These are phyloP conservation scores for Strigamia transsilvanica DNA, from an alignment of 2,888 invertebrate genomes.

Conservation along the genomic window DNA sequence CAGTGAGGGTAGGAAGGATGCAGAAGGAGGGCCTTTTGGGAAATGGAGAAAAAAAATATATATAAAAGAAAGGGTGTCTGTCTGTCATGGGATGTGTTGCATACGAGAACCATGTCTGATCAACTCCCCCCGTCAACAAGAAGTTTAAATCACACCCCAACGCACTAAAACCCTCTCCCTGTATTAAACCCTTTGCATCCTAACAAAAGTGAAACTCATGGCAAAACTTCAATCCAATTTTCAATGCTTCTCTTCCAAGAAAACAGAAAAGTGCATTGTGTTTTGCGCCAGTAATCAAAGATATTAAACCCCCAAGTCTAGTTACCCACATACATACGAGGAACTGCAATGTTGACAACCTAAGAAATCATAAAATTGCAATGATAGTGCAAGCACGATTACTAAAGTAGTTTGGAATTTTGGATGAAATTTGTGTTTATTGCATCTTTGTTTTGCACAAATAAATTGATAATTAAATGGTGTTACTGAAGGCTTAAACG, in stretches of 20 bases:
- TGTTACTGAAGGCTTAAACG: too few species aligned
- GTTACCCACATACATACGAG: too few species aligned
- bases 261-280: neutral
- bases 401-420: too few species aligned
- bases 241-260: neutral
- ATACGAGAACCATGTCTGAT: conserved; percentile 48
- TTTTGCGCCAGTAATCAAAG: too few species aligned
- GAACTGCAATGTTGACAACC: too few species aligned
- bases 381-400: too few species aligned
- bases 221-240: conserved; percentile 2
- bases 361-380: too few species aligned
- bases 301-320: too few species aligned
- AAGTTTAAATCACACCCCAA: conserved; percentile 26
- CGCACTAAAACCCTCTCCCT: conserved; percentile 44
- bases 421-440: too few species aligned
- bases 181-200: neutral
- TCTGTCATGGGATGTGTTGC: conserved; percentile 49
- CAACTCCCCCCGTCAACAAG: conserved; percentile 49
- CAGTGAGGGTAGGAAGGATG: conserved; percentile 45
- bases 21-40: conserved; percentile 43
- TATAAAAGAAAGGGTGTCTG: conserved; percentile 48
- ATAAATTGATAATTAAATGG: too few species aligned
- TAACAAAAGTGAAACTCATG: neutral
- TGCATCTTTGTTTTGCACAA: too few species aligned
- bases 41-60: conserved; percentile 28